Evolutionary conservation across 2,113 vertebrate genomes (phyloP), one percentile per base, ranked within the genome.

Genomic region (Trichomycterus rosablanca): DNA sequence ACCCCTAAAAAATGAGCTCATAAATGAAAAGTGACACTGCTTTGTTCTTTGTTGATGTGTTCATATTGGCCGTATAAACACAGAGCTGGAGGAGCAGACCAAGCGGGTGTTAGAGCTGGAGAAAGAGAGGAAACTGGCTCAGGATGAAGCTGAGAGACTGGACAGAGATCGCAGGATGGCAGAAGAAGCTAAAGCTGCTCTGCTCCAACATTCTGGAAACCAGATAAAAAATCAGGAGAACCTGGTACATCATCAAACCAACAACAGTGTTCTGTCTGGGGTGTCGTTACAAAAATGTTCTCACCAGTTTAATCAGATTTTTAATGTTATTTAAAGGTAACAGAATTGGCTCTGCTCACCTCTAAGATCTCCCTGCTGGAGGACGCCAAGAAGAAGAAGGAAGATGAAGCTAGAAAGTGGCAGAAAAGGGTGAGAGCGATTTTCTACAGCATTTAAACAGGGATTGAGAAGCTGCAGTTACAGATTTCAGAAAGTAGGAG

Each of bases 61-160:
- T 30, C 18, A 10, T 20, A 18, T 45, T 5, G 54, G 51, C 66
- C 24, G 19, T 39, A 11, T 53, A 30, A 45, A 72, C 55, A 51
- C 78, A 98, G 95, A 95, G 84, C 82, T 97, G 85, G 93, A 97
- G 85, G 94, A 97, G 77, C 93, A 96, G 87, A 95, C 94, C 1
- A 88, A 89, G 59, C 88, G 88, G 74, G 93, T 93, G 10, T 74
- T 93, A 37, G 92, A 94, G 81, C 79, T 97, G 71, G 95, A 97
- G 58, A 91, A 92, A 61, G 94, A 97, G 76, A 86, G 91, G 74
- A 93, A 84, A 66, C 78, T 85, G 58, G 92, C 92, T 44, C 90
- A 92, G 66, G 90, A 91, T 32, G 95, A 98, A 72, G 94, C 95
- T 14, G 92, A 97, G 76, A 90, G 89, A 20, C 80, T 98, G 75